Percentiles rank a stretch among this genome's conserved stretches.
Conservation (phyloP, 1,140 invertebrate genomes). For the Pseudoatta argentina region DNA sequence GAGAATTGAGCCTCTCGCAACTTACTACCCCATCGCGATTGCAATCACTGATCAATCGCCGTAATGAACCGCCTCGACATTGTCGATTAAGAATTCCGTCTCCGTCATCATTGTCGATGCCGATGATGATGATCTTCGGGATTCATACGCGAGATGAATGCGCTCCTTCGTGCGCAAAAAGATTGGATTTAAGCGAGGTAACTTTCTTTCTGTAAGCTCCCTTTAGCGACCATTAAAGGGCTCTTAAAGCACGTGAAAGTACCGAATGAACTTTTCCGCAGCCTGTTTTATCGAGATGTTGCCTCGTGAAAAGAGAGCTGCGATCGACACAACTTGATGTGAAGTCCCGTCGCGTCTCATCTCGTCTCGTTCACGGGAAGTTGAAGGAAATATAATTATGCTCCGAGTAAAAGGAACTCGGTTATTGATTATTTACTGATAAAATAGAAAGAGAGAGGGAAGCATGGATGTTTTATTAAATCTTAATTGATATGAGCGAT, state of each 20-base stretch:
- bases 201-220: slow-evolving; percentile 71
- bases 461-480: slow-evolving; percentile 17
- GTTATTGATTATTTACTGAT: slow-evolving; percentile 11
- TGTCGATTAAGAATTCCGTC: slow-evolving; percentile 18
- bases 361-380: neutral
- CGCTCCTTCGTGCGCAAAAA: slow-evolving; percentile 35
- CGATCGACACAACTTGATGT: slow-evolving; percentile 42
- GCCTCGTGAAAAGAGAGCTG: slow-evolving; percentile 49
- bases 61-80: slow-evolving; percentile 15
- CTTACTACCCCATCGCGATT: slow-evolving; percentile 37
- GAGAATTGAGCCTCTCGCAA: slow-evolving; percentile 46
- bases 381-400: slow-evolving; percentile 51
- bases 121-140: neutral
- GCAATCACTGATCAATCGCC: slow-evolving; percentile 41
- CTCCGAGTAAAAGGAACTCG: slow-evolving; percentile 52
- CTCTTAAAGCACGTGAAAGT: slow-evolving; percentile 64
- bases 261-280: slow-evolving; percentile 48
- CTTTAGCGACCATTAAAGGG: slow-evolving; percentile 66
- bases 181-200: slow-evolving; percentile 69
- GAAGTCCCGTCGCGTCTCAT: slow-evolving; percentile 1
- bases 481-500: slow-evolving; percentile 14
- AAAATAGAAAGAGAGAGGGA: neutral
- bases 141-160: slow-evolving; percentile 62
- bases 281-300: slow-evolving; percentile 62
- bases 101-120: neutral